A percentile compares a stretch with the other conserved stretches of the same genome.
Evolutionary conservation across 2,888 invertebrate genomes (phyloP).

Genomic region (Microctonus aethiopoides): DNA sequence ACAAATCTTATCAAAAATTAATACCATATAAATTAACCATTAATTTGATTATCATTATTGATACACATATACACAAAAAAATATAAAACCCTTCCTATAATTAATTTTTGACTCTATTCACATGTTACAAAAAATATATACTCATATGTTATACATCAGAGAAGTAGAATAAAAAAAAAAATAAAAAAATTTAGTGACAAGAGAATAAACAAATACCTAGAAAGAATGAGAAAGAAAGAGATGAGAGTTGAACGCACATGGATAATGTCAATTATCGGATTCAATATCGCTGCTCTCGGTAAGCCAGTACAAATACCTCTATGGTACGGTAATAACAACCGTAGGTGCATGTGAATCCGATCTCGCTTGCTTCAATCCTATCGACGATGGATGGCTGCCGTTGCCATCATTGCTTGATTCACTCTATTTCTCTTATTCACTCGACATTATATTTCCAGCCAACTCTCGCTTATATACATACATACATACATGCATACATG

Average conservation of each 20-base stretch:
- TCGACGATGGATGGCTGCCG: conserved; percentile 59
- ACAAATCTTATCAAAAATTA: no score
- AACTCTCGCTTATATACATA: conserved; percentile 33
- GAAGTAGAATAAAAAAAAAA: no score
- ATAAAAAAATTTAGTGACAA: not conserved
- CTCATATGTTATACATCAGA: no score
- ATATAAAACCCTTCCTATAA: no score
- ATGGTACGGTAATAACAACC: conserved; percentile 65
- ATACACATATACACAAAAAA: no score
- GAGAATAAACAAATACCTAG: no score
- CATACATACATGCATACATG: conserved; percentile 27
- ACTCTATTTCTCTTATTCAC: conserved; percentile 32
- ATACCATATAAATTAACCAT: no score
- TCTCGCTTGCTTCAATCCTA: conserved; percentile 57
- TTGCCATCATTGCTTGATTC: conserved; percentile 49
- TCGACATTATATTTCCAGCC: conserved; percentile 46
- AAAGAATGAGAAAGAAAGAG: conserved; percentile 20
- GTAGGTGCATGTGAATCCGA: conserved; percentile 63
- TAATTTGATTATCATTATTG: no score
- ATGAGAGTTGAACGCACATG: conserved; percentile 39
- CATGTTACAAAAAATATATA: no score
- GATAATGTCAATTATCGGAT: conserved; percentile 66
- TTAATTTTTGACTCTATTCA: no score
- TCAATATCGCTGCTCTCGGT: conserved; percentile 65
- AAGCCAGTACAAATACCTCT: conserved; percentile 67